Evolutionary conservation across 2,113 vertebrate genomes (phyloP).

Genomic region (Eleginops maclovinus): DNA sequence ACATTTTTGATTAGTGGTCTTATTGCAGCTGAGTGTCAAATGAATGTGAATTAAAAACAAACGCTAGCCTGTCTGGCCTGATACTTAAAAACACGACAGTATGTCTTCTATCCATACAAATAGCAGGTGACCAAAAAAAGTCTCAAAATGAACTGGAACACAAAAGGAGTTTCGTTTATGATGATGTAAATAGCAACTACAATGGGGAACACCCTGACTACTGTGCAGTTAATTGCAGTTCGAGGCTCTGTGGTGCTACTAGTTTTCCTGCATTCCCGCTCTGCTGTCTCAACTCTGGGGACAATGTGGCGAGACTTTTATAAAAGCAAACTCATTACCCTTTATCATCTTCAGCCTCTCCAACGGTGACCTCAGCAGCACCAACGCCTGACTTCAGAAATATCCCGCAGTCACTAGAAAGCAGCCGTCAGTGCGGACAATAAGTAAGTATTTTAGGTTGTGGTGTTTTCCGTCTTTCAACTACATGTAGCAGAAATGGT

Average conservation of each 20-base stretch:
- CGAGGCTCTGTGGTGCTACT: conserved; percentile 22
- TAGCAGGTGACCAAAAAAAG: neutral
- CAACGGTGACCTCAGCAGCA: neutral
- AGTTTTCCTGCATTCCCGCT: conserved; percentile 63
- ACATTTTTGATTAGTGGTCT: too few species aligned
- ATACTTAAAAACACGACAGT: too few species aligned
- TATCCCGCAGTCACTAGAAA: neutral
- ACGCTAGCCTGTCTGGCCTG: too few species aligned
- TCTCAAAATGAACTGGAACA: neutral
- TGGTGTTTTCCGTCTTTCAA: too few species aligned
- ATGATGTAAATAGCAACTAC: neutral
- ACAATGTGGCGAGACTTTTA: conserved; percentile 17
- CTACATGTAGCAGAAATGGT: too few species aligned
- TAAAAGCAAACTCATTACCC: conserved; percentile 2
- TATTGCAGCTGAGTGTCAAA: too few species aligned
- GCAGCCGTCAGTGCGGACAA: neutral
- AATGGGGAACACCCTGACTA: conserved; percentile 7
- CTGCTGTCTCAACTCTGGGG: neutral
- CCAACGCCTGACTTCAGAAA: neutral
- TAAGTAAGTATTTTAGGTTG: too few species aligned
- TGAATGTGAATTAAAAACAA: too few species aligned
- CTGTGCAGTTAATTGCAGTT: neutral
- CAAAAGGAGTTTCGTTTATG: conserved; percentile 8
- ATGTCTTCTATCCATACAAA: neutral
- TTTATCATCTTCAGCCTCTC: conserved; percentile 12